phyloP scores from a whole-genome alignment of 2,888 invertebrate genomes.

The Chromoteleia sp. region DNA sequence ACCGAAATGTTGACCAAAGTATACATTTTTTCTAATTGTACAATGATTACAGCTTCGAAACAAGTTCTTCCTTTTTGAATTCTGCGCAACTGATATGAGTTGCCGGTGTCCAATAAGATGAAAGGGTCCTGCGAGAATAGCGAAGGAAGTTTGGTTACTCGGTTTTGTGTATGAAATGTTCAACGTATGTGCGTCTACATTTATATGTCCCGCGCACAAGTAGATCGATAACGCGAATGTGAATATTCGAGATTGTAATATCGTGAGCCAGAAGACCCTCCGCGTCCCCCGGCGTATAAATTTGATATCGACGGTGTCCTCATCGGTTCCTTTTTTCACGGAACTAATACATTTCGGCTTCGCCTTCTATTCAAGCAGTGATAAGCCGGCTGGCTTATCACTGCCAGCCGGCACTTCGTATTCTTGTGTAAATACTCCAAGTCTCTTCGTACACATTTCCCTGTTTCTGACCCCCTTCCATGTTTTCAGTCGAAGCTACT shows the following conservation, averaged over 20 bases:
- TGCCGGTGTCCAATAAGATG: constrained; percentile 31
- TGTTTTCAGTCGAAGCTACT: not conserved
- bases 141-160: constrained; percentile 20
- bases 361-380: constrained; percentile 75
- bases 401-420: too few relatives aligned
- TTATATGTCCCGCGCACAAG: constrained; percentile 24
- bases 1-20: too few relatives aligned
- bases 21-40: constrained; percentile 6
- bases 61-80: constrained; percentile 17
- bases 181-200: constrained; percentile 6
- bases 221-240: constrained; percentile 53
- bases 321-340: constrained; percentile 48
- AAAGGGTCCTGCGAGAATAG: constrained; percentile 32
- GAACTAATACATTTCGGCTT: constrained; percentile 76
- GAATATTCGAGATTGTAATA: constrained; percentile 73
- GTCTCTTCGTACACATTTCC: not conserved
- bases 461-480: not conserved
- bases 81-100: constrained; percentile 23
- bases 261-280: constrained; percentile 72
- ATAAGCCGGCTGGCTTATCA: constrained; percentile 77
- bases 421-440: constrained; percentile 78
- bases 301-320: constrained; percentile 71
- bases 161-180: constrained; percentile 17
- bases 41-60: constrained; percentile 20
- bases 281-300: constrained; percentile 71